Conservation (phyloP, 2,113 vertebrate species). For the Danio rerio region GRCz12tu NC_133194.1:10682501-10683000, state of each 20-base stretch:
- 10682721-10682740: background rate
- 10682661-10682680: slow-evolving; percentile 88
- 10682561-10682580: slow-evolving; percentile 88
- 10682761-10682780: background rate
- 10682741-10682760: background rate
- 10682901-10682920: too few species aligned
- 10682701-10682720: slow-evolving; percentile 78
- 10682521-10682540: background rate
- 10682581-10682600: slow-evolving; percentile 97
- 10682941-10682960: too few species aligned
- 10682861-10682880: too few species aligned
- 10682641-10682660: slow-evolving; percentile 90
- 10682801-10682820: too few species aligned
- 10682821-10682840: too few species aligned
- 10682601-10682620: slow-evolving; percentile 94
- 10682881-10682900: too few species aligned
- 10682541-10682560: background rate
- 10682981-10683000: too few species aligned
- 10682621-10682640: slow-evolving; percentile 95
- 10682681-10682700: slow-evolving; percentile 94
- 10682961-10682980: too few species aligned
- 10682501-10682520: background rate
- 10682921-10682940: too few species aligned
- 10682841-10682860: too few species aligned
- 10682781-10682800: too few species aligned